A percentile compares a stretch with the other conserved stretches of the same genome.
phyloP scores from a whole-genome alignment of 2,797 vertebrate genomes.

The Catamblyrhynchus diadema region DNA sequence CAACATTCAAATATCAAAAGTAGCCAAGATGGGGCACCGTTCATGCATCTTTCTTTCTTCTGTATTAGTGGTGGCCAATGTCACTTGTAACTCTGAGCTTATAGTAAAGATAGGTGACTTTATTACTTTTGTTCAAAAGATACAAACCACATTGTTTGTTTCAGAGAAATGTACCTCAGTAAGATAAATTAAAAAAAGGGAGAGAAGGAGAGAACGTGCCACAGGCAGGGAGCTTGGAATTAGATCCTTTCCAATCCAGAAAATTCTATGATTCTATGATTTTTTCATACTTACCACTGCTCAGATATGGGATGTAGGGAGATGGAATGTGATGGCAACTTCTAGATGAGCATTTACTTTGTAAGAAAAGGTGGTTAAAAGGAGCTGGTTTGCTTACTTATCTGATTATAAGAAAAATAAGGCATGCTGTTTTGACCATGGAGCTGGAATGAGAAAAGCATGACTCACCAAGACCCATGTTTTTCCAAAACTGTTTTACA shows the following conservation, averaged over 20 bases:
- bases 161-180: background rate
- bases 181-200: background rate
- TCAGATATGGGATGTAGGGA: background rate
- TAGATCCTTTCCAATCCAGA: background rate
- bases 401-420: background rate
- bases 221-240: background rate
- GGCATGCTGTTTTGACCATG: background rate
- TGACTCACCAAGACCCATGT: background rate
- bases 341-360: background rate
- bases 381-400: background rate
- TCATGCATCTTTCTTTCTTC: background rate
- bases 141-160: background rate
- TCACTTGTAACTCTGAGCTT: background rate
- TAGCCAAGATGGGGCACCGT: background rate
- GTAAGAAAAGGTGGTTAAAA: background rate
- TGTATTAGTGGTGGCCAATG: background rate
- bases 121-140: background rate
- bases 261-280: background rate
- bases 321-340: background rate
- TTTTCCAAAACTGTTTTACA: background rate
- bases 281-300: background rate
- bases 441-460: background rate
- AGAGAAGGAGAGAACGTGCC: accelerated
- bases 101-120: background rate
- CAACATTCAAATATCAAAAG: background rate